Conservation (phyloP, 1,140 invertebrate species). For the Eubasilissa regina region DNA sequence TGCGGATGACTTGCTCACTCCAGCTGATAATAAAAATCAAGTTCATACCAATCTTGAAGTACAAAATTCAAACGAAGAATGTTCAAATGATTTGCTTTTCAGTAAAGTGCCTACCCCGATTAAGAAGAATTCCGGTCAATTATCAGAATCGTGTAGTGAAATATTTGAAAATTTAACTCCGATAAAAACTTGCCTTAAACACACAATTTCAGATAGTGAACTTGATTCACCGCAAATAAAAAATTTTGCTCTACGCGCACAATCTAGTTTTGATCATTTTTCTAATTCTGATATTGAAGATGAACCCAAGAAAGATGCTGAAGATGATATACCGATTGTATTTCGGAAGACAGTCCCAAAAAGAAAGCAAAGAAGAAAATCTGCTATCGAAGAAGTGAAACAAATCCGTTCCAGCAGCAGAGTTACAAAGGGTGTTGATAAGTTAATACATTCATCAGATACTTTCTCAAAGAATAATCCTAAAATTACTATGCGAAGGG, state of each 20-base stretch:
- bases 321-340: conserved; percentile 19
- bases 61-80: conserved; percentile 8
- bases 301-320: conserved; percentile 18
- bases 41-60: neutral
- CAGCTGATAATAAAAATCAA: neutral
- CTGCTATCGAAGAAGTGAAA: neutral
- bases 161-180: neutral
- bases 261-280: neutral
- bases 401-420: conserved; percentile 5
- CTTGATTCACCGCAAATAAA: conserved; percentile 40
- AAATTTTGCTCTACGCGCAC: neutral
- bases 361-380: neutral
- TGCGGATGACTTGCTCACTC: neutral
- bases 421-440: conserved; percentile 16
- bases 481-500: neutral
- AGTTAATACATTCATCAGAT: neutral
- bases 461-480: neutral
- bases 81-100: conserved; percentile 26
- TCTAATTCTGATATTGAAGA: conserved; percentile 17
- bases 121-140: neutral
- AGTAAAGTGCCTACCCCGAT: conserved; percentile 13
- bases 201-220: conserved; percentile 28
- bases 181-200: neutral
- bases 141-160: conserved; percentile 23
- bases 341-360: conserved; percentile 18